Conservation (phyloP, 2,888 invertebrate species). For the Caenorhabditis imperialis region DNA sequence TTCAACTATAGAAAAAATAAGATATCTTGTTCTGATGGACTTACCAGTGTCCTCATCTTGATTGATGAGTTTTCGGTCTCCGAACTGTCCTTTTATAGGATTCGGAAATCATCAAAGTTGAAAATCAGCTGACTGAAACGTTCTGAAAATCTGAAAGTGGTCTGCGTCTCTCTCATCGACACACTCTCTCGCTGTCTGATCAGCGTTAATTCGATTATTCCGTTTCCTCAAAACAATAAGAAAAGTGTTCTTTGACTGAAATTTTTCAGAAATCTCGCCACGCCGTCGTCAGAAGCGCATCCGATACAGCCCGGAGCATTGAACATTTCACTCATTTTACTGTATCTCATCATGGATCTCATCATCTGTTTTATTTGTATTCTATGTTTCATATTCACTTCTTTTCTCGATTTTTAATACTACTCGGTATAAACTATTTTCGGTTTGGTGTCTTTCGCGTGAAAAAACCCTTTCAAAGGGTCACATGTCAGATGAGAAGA, state of each 20-base stretch:
- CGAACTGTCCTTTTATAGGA: neutral
- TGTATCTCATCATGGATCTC: too few relatives aligned
- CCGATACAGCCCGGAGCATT: too few relatives aligned
- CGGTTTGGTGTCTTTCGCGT: too few relatives aligned
- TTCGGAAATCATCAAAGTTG: too few relatives aligned
- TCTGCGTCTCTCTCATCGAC: neutral
- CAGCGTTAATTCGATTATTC: neutral
- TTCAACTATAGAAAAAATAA: neutral
- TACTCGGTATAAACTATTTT: too few relatives aligned
- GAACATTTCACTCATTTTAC: too few relatives aligned
- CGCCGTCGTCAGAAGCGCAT: conserved; percentile 35
- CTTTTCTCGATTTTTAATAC: too few relatives aligned
- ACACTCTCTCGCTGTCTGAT: neutral
- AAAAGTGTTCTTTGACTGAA: neutral
- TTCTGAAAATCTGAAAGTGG: neutral
- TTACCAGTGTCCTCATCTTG: conserved; percentile 9
- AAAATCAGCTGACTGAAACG: conserved; percentile 21
- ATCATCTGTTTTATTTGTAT: too few relatives aligned
- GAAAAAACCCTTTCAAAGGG: too few relatives aligned
- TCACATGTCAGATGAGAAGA: too few relatives aligned
- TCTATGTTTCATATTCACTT: too few relatives aligned
- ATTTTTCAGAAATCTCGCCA: conserved; percentile 27
- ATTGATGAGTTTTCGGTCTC: conserved; percentile 1
- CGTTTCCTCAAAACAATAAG: too few relatives aligned
- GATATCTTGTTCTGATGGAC: neutral